Evolutionary conservation across 1,140 invertebrate genomes (phyloP).

Genomic region (Muscidifurax raptorellus): DNA sequence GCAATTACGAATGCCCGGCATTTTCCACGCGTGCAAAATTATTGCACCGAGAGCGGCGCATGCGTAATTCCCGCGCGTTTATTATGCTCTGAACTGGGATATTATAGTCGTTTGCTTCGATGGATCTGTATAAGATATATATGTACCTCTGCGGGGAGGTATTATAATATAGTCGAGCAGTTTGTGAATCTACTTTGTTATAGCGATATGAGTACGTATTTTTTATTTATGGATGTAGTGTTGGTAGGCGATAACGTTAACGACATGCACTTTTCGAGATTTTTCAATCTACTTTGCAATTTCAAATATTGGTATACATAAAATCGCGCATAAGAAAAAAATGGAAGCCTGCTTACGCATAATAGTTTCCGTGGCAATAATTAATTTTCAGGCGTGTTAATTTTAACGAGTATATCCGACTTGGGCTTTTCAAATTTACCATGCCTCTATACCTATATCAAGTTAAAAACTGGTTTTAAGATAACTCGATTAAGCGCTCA

Average conservation of each 20-base stretch:
- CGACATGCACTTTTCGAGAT: not conserved
- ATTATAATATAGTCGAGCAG: no score
- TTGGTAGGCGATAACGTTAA: not conserved
- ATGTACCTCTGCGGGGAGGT: not conserved
- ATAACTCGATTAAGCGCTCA: not conserved
- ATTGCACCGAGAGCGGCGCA: not conserved
- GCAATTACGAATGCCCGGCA: slow-evolving; percentile 36
- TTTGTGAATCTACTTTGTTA: no score
- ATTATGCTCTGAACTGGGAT: not conserved
- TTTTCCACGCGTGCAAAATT: not conserved
- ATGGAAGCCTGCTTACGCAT: not conserved
- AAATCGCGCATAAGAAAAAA: not conserved
- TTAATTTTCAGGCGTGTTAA: not conserved
- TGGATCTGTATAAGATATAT: not conserved
- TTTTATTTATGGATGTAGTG: no score
- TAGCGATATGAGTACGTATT: no score
- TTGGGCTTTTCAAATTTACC: not conserved
- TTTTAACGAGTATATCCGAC: not conserved
- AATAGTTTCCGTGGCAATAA: not conserved
- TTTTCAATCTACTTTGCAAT: not conserved
- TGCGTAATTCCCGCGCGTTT: not conserved
- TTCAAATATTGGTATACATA: no score
- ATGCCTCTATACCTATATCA: not conserved
- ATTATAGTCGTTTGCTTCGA: not conserved
- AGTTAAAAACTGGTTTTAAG: not conserved